A percentile compares a stretch with the other conserved stretches of the same genome.
Evolutionary conservation across 2,888 invertebrate genomes (phyloP).

Genomic region (Apamea monoglypha): DNA sequence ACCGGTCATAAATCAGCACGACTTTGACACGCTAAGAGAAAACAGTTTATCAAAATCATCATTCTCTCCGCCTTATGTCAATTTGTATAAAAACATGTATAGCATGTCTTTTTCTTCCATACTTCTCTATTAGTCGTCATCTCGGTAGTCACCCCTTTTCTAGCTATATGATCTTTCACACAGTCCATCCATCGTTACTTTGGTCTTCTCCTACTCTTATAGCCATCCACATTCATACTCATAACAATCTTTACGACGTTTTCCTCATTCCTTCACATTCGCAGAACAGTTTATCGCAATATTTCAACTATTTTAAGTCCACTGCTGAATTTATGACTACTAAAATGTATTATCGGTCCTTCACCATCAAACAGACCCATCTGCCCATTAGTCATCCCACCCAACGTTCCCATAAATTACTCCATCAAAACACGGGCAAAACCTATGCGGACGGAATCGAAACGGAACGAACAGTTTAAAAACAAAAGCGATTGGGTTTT

Average conservation of each 20-base stretch:
- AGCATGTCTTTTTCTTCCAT: background rate
- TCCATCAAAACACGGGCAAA: constrained; percentile 3
- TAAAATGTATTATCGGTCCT: background rate
- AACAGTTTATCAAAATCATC: background rate
- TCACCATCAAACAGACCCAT: background rate
- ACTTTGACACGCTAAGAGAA: background rate
- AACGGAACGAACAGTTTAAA: constrained; percentile 15
- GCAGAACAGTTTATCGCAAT: background rate
- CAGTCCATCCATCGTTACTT: background rate
- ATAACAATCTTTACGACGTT: background rate
- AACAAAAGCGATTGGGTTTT: constrained; percentile 51
- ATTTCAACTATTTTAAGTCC: background rate
- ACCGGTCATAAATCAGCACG: background rate
- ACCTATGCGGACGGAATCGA: constrained; percentile 23
- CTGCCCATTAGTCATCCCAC: constrained; percentile 22
- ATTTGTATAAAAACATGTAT: background rate
- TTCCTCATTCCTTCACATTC: background rate
- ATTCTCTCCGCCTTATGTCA: background rate
- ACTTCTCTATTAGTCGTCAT: background rate
- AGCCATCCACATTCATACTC: background rate
- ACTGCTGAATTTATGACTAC: background rate
- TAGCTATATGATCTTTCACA: background rate
- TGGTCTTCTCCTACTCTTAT: background rate
- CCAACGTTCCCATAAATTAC: constrained; percentile 13
- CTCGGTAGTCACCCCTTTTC: background rate